Evolutionary conservation across 2,113 vertebrate genomes (phyloP).

Genomic region (Ictidomys tridecemlineatus): DNA sequence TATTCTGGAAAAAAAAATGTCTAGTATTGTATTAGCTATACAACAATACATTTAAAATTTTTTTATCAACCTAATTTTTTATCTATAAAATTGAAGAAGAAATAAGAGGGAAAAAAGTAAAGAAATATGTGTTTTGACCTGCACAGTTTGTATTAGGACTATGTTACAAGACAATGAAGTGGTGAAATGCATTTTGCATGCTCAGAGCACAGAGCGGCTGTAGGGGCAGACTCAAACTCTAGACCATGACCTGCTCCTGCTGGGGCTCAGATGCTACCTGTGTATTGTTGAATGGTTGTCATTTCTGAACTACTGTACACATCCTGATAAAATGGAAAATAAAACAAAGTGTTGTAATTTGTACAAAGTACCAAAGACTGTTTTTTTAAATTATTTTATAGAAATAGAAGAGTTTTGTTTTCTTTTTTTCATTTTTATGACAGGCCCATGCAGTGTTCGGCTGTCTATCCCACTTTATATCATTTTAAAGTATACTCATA

Average conservation of each 20-base stretch:
- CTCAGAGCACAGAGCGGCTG: background rate
- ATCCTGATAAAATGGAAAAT: background rate
- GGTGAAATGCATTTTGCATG: accelerated
- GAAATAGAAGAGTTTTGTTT: background rate
- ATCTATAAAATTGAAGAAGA: background rate
- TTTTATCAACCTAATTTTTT: background rate
- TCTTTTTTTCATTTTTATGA: background rate
- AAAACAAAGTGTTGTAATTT: background rate
- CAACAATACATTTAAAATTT: background rate
- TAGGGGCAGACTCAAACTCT: too few species aligned
- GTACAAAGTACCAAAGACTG: background rate
- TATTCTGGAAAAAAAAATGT: background rate
- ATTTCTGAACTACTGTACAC: background rate
- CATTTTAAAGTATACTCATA: background rate
- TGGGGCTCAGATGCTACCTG: background rate
- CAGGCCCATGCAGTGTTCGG: background rate
- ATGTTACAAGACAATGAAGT: background rate
- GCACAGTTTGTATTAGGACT: background rate
- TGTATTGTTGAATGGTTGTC: background rate
- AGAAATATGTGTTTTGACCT: background rate
- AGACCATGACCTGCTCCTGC: background rate
- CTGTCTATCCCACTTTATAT: background rate
- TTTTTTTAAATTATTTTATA: background rate
- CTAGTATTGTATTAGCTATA: background rate
- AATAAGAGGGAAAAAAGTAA: background rate